Evolutionary conservation across 2,113 vertebrate genomes (phyloP).

Genomic region (Megaceryle maxima): DNA sequence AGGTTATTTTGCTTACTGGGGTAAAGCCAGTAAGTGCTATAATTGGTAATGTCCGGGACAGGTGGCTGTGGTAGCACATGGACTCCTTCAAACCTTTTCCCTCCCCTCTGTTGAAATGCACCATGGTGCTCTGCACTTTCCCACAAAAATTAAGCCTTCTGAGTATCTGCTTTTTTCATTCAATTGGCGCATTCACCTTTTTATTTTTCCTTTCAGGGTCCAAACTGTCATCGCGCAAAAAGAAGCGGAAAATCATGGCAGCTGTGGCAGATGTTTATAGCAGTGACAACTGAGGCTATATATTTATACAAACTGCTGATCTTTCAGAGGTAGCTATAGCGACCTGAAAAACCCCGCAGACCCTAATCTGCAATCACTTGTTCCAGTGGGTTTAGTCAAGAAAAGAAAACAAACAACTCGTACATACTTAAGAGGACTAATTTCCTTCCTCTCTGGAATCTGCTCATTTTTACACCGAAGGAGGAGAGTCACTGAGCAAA

Average conservation of each 20-base stretch:
- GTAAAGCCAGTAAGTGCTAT: not conserved
- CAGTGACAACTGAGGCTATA: constrained; percentile 27
- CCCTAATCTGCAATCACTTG: not conserved
- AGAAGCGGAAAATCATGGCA: constrained; percentile 28
- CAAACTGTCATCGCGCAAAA: constrained; percentile 32
- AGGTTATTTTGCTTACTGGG: not conserved
- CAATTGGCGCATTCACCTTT: not conserved
- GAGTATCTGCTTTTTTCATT: constrained; percentile 49
- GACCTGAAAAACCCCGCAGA: constrained; percentile 3
- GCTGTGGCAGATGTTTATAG: constrained; percentile 48
- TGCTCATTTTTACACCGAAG: not conserved
- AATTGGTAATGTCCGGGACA: not conserved
- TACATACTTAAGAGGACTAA: not conserved
- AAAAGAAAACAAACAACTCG: not conserved
- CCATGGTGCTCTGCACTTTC: not conserved
- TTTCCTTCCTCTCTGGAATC: not conserved
- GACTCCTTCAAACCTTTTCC: not conserved
- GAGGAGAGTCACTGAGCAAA: not conserved
- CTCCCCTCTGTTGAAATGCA: not conserved
- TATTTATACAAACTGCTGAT: constrained; percentile 59
- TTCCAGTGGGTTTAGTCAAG: not conserved
- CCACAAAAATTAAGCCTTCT: constrained; percentile 12
- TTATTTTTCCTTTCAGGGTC: constrained; percentile 40
- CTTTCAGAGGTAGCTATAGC: constrained; percentile 3
- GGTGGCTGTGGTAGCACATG: not conserved